Base-by-base conservation (phyloP, 2,113 vertebrate species). In the Heloderma charlesbogerti region DNA sequence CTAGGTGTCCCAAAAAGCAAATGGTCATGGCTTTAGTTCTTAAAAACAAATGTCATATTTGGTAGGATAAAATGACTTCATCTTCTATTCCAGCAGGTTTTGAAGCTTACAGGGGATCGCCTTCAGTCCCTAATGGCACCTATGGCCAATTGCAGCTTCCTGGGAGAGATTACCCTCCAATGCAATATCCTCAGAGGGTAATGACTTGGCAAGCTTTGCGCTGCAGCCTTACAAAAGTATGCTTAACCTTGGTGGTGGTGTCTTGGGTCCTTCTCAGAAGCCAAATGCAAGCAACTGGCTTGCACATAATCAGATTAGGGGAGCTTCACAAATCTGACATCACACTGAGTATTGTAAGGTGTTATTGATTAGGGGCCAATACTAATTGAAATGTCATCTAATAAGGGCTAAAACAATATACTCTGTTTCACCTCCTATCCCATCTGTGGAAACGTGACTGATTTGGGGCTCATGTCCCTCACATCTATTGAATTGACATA, bases 171-270 rank as follows among this genome's bases (percentile, higher is more conserved):
- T 96, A 98, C 83, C 93, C 98, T 85, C 96, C 97, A 43, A 90
- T 98, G 37, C 94, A 98, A 1, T 99, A 98, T 91, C 90, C 97
- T 91, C 92, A 98, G 34, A 97, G 97, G 96, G 99, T 99, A 95
- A 97, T 97, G 66, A 88, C 25, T 91, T 85, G 45, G 77, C 74
- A 71, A 31, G 37, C 89, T 51, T 80, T 85, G 51, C 54, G 15
- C 67, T 81, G 34, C 57, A 71, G 16, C 75, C 37, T 79, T 66
- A 20, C 40, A 34, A 66, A 90, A 6, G 31, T 63, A 40, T 66
- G 43, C 10, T 51, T 91, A 40, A 48, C 9, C 5, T 2, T 84
- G 40, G 16, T 63, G 40, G 13, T 69, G 54, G 43, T 3, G 13
- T 84, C 69, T 37, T 60, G 34, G 34, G 3, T 79, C 15, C 66